Evolutionary conservation across 2,113 vertebrate species (phyloP).

Genomic region (Erpornis zantholeuca): DNA sequence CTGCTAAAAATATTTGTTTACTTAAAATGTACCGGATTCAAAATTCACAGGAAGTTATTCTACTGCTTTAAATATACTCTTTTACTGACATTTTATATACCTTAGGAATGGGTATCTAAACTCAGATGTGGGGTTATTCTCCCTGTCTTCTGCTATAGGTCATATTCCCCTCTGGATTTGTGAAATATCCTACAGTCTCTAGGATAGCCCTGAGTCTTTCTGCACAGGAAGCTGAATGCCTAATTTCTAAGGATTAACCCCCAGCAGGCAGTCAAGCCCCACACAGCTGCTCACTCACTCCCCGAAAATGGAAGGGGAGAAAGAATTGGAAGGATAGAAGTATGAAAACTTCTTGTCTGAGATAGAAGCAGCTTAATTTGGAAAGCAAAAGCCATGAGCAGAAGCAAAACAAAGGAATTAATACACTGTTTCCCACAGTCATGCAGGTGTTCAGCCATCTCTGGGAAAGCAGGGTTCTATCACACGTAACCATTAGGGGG

Average conservation of each 20-base stretch:
- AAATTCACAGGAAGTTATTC: not conserved
- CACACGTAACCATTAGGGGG: accelerated
- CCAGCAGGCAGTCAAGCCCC: not conserved
- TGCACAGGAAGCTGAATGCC: not conserved
- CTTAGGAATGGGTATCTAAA: not conserved
- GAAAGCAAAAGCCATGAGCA: not conserved
- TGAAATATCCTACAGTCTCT: not conserved
- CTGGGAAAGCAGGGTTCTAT: not conserved
- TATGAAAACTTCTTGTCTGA: not conserved
- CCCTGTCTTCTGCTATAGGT: not conserved
- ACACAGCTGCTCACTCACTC: not conserved
- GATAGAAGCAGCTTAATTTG: not conserved
- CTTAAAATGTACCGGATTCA: not conserved
- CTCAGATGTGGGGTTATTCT: not conserved
- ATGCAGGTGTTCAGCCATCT: not conserved
- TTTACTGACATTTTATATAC: not conserved
- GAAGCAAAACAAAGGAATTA: not conserved
- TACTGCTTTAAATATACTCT: not conserved
- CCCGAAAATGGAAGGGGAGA: not conserved
- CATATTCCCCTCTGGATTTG: not conserved
- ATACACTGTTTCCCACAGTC: not conserved
- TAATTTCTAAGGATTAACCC: not conserved
- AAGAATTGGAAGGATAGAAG: not conserved
- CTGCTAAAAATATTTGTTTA: not conserved
- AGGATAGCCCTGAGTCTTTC: not conserved